Base-by-base conservation (phyloP, 2,888 invertebrate genomes). In the Drosophila histrio region DNA sequence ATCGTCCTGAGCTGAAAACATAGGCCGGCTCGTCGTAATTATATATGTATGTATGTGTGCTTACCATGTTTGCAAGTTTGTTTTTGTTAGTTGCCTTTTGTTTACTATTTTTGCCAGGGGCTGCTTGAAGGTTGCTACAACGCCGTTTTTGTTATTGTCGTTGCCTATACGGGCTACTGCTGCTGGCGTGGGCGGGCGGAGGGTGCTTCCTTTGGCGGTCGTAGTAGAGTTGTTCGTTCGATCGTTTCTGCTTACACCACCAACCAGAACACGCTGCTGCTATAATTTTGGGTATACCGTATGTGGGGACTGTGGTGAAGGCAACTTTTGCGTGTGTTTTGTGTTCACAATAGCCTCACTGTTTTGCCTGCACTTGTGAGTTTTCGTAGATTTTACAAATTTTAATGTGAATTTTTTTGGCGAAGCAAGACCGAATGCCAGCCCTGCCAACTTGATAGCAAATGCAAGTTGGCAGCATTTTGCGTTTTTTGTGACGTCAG, bases 161-260 rank as follows among this genome's bases (percentile, higher is more conserved):
- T 52, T 65, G 59, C 30, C 75, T 65, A 59, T 71, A 41, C 47
- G 47, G 53, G 47, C 34, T 65, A 38, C 39, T 65, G 21, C 59
- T 73, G 58, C 43, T 68, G 63, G 77, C 76, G 78, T 72, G 73
- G 78, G 72, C 62, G 63, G 64, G 58, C 56, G 49, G 46, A 58
- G 59, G 62, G 57, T 65, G 65, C 67, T 82, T 82, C 85, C 82
- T 82, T 84, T 85, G 72, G 82, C 84, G 73, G 79, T 78, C 67
- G 83, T 62, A 39, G 83, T 62, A 39, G 34, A 24, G 56, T 60
- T 56, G 63, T 46, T 61, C 41, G 70, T 67, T 78, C 77, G 77
- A 72, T 70, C 73, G 81, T 57, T 57, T 75, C 58, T 70, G 67
- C 79, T 82, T 79, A 71, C 79, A 80, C 60, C 84, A 75, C 61